Evolutionary conservation across 1,140 invertebrate species (phyloP), one percentile per base, ranked within the genome.

Genomic region (Ridgeia piscesae): DNA sequence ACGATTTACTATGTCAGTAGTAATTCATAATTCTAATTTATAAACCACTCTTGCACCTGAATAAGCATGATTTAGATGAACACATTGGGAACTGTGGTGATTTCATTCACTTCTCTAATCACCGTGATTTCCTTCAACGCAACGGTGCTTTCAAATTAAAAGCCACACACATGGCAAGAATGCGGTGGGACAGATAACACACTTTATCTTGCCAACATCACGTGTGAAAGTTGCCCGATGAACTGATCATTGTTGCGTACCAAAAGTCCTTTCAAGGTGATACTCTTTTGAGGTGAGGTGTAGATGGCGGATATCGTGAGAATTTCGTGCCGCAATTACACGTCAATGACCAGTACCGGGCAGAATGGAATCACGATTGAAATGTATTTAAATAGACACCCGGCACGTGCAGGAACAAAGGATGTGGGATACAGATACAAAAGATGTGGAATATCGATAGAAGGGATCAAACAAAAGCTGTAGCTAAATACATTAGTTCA

Each of bases 121-220:
- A 77, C 17, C 11, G 11, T 77, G 8, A 77, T 77, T 17, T 31
- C 11, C 58, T 77, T 77, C 34, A 89, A 34, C 1, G 27, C 34
- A 92, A 42, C 31, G 4, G 48, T 2, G 34, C 90, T 42, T 91
- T 42, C n/a, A 35, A 91, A 89, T 92, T 89, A 77, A 35, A 77
- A 91, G 35, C 21, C 58, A 31, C 9, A 34, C 27, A 92, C 34
- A n/a, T 14, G 34, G 58, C 8, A 50, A 6, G 35, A 50, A 50
- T 11, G 31, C 27, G 11, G 58, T 21, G 2, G n/a, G 33, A 4
- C 58, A 92, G 35, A 92, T 34, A 34, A 42, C 90, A 91, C 27
- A 91, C 8, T 91, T 42, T 91, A 42, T 50, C 34, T 91, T 11
- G n/a, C n/a, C 35, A 34, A 33, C 35, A 91, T n/a, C 90, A 91